Base-by-base conservation (phyloP, 2,888 invertebrate species). In the Philaethria dido region DNA sequence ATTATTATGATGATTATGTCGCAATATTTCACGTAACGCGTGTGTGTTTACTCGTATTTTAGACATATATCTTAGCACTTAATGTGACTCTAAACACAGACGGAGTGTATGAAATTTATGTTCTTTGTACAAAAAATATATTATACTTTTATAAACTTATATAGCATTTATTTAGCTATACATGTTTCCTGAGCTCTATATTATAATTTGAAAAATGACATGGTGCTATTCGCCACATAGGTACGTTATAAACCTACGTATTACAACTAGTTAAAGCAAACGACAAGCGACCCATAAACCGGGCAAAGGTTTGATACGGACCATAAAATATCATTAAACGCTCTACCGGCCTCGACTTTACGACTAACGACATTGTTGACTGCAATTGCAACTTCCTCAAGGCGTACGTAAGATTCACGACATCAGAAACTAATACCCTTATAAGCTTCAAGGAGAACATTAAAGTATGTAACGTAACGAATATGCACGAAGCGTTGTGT, bases 241-340 rank as follows among this genome's bases (percentile, higher is more conserved):
- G 18, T 39, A 55, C 11, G 20, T 4, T 25, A 57, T 18, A n/a
- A 16, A 11, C 13, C 29, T 29, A 33, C 29, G 52, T 16, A 59
- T 25, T 20, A 59, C 59, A 13, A 50, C 74, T 76, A 70, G 77
- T 84, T 82, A 85, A 84, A 76, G 70, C 71, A 73, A 78, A 79
- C 78, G 82, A 82, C 82, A 84, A 81, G 79, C 79, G 78, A 74
- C 75, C 77, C 78, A 79, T 86, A 88, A 87, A 88, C 79, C 75
- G 76, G 76, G 77, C 75, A 74, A 78, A 75, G 82, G 81, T 80
- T 83, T 77, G 83, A 80, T 83, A 87, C 84, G 81, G 86, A 77
- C 82, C 83, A 86, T 89, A 88, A 89, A 89, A 82, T 73, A 80
- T 79, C 82, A 83, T 88, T 88, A 87, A 87, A 86, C 82, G 83